Evolutionary conservation across 1,140 invertebrate species (phyloP).

Genomic region (Lepidurus arcticus): DNA sequence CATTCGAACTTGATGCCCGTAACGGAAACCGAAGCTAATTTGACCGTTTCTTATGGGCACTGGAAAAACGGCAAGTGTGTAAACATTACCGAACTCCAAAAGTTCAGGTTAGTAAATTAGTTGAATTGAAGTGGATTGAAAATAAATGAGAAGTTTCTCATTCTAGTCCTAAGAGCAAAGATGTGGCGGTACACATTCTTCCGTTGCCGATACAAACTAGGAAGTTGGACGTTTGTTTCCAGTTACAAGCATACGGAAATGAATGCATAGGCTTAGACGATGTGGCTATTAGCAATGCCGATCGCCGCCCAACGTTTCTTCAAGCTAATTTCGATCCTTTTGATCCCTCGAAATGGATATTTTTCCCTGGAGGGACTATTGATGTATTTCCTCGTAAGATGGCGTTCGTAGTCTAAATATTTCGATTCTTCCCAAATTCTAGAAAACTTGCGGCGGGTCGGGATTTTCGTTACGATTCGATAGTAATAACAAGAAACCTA

Average conservation of each 20-base stretch:
- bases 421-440: constrained; percentile 37
- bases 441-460: constrained; percentile 45
- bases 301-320: constrained; percentile 40
- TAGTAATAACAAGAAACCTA: constrained; percentile 39
- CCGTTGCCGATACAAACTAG: constrained; percentile 42
- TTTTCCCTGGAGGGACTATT: constrained; percentile 44
- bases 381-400: constrained; percentile 25
- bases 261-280: constrained; percentile 47
- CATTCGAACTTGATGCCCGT: not conserved
- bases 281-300: constrained; percentile 44
- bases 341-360: constrained; percentile 45
- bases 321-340: constrained; percentile 47
- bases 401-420: not conserved
- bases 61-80: not conserved
- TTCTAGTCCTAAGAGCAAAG: constrained; percentile 31
- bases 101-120: not conserved
- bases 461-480: constrained; percentile 44
- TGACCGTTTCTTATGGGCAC: not conserved
- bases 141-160: not conserved
- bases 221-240: constrained; percentile 42
- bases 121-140: not conserved
- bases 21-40: not conserved
- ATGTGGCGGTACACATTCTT: constrained; percentile 42
- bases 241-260: constrained; percentile 37
- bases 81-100: not conserved